Base-by-base conservation (phyloP, 2,888 invertebrate species). In the Malthinus flaveolus region DNA sequence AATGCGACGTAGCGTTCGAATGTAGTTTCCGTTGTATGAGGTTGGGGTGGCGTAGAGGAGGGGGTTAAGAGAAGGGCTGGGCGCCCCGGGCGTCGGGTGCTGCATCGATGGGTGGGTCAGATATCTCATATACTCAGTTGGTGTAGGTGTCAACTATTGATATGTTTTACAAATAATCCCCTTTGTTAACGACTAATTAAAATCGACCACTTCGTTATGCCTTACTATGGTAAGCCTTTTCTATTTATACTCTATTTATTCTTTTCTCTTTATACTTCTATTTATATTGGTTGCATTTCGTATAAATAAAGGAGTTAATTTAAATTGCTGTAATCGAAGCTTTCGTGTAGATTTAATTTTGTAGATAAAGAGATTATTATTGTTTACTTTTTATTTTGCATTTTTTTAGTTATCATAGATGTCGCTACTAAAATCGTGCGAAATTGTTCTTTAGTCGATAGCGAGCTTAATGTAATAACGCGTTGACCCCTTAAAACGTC, bases 21-120 rank as follows among this genome's bases (percentile, higher is more conserved):
- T 66, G 62, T 63, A 51, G 62, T 66, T 65, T 66, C 68, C 68
- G 65, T 68, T 62, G 67, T 62, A 65, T 67, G 66, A 65, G 66
- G 64, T 65, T 64, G 70, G 75, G 74, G 74, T 73, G 75, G 73
- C 74, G 79, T 77, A 80, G 76, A 75, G 74, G 73, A 73, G 75
- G 74, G 72, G 73, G 75, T 65, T 69, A 73, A 71, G 72, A 72
- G 73, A 70, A 71, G 75, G 67, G 71, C 66, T 68, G 70, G 72
- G 71, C 72, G 75, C 77, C 75, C 78, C 77, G 76, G 78, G 78
- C 77, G 76, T 78, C 75, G 78, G 77, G 78, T 78, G 78, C 76
- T 76, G 77, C 76, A 78, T 76, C 75, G 75, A 75, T 78, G 78
- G 78, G 78, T 79, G 78, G 78, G 78, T 78, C 78, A 78, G 78